Base-by-base conservation (phyloP, 2,797 vertebrate species). In the Leptatherina wallacei region DNA sequence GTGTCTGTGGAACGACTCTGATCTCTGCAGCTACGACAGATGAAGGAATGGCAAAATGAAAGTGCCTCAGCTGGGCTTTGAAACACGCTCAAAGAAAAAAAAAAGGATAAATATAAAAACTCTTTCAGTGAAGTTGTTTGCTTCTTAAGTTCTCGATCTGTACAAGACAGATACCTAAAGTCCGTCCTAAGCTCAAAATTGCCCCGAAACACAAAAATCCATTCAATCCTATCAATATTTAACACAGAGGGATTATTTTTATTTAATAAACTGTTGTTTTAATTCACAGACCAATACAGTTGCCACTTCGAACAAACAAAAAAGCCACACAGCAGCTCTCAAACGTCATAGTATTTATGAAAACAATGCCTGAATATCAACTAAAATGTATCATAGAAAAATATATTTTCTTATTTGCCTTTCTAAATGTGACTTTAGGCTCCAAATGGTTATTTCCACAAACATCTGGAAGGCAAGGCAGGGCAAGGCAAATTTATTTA, bases 81-180 rank as follows among this genome's bases (percentile, higher is more conserved):
- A 66, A 72, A 75, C 66, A 9, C 35, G 47, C 52, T 47, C 33
- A 18, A 67, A 63, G 30, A 56, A 57, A 63, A 54, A 32, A 58
- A 18, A 6, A 44, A 6, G 6, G 2, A 44, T 18, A 44, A 32
- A 18, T 69, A 70, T 69, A 79, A 58, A 30, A 67, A 47, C 1
- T 27, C 61, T 72, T 85, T 27, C 44, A 33, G 33, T 13, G 44
- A 58, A 80, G 64, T 57, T 74, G 51, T 32, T 70, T 69, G 38
- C 27, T 77, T 16, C 63, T 38, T 69, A 78, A 27, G 24, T 27
- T 27, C 24, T 27, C 24, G 75, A 81, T 77, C 83, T 77, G 32
- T 16, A 16, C 32, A 69, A 56, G 24, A 75, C 59, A 51, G 58
- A 62, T 32, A 65, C 44, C 51, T 44, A 44, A 44, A 44, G 16